Base-by-base conservation (phyloP, 2,797 vertebrate genomes). In the Novumbra hubbsi region DNA sequence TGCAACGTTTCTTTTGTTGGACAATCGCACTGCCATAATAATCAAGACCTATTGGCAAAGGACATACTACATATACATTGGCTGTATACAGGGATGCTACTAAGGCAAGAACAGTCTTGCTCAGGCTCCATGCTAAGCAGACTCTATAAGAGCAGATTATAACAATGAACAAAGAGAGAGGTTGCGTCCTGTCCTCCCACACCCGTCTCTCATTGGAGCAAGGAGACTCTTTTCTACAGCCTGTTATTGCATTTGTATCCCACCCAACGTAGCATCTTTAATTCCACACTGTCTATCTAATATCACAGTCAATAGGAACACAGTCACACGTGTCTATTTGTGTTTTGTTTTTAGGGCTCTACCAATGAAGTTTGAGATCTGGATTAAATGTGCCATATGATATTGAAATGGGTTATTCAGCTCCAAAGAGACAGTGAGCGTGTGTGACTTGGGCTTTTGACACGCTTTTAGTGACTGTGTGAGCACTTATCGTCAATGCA, bases 171-270 rank as follows among this genome's bases (percentile, higher is more conserved):
- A 90, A 88, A 89, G 87, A 85, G 71, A 62, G 48, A 48, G 76
- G 63, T 74, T 77, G 64, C 84, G 88, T 88, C 84, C 81, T 60
- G 27, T 87, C 87, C 84, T 84, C 89, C 91, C 84, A 90, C 87
- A 77, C 84, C 16, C 73, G 63, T 80, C 55, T 70, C 80, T 83
- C 80, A 73, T 78, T 86, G 73, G 78, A 74, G 34, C 15, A 80
- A 78, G 75, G 75, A 80, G 73, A 30, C 15, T 17, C 5, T 32
- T n/a, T 66, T 30, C 64, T 32, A 38, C 7, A 32, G 28, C 19
- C 64, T 9, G 28, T 66, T 66, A 9, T 9, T 15, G 14, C 63
- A 45, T 60, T 11, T 27, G 21, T 27, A 60, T 60, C 55, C 21
- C 55, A 27, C 19, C 21, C 55, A 12, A 60, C 55, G 12, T 27